Evolutionary conservation across 2,113 vertebrate genomes (phyloP).

Genomic region (Notothenia rossii): DNA sequence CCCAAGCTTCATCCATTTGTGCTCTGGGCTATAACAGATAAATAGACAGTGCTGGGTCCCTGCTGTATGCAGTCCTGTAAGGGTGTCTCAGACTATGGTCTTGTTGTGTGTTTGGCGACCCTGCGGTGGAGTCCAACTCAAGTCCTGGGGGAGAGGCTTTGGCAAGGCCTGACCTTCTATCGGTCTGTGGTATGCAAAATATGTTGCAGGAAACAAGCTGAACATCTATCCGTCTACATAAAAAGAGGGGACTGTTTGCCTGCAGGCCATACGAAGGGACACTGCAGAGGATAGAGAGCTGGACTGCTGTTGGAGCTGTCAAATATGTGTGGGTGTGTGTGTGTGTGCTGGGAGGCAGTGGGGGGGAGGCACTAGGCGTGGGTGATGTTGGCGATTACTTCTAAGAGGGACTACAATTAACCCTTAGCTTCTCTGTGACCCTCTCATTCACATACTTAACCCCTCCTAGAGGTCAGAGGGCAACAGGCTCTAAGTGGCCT

Average conservation of each 20-base stretch:
- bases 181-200: conserved; percentile 75
- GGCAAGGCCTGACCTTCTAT: conserved; percentile 71
- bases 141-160: conserved; percentile 37
- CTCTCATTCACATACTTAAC: conserved; percentile 79
- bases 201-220: conserved; percentile 76
- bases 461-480: conserved; percentile 62
- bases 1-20: conserved; percentile 11
- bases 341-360: conserved; percentile 10
- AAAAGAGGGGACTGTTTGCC: conserved; percentile 68
- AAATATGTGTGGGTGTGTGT: conserved; percentile 50
- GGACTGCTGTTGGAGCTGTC: conserved; percentile 29
- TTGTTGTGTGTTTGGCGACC: conserved; percentile 65
- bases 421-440: conserved; percentile 73
- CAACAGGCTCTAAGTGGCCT: conserved; percentile 74
- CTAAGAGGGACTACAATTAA: conserved; percentile 82
- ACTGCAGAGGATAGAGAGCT: conserved; percentile 45
- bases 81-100: conserved; percentile 46
- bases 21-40: conserved; percentile 9
- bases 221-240: conserved; percentile 72
- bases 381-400: conserved; percentile 79
- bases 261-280: conserved; percentile 67
- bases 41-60: neutral
- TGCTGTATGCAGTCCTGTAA: conserved; percentile 6
- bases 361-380: conserved; percentile 28
- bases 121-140: conserved; percentile 46